phyloP scores from a whole-genome alignment of 2,797 vertebrate genomes.

The Clamator glandarius region DNA sequence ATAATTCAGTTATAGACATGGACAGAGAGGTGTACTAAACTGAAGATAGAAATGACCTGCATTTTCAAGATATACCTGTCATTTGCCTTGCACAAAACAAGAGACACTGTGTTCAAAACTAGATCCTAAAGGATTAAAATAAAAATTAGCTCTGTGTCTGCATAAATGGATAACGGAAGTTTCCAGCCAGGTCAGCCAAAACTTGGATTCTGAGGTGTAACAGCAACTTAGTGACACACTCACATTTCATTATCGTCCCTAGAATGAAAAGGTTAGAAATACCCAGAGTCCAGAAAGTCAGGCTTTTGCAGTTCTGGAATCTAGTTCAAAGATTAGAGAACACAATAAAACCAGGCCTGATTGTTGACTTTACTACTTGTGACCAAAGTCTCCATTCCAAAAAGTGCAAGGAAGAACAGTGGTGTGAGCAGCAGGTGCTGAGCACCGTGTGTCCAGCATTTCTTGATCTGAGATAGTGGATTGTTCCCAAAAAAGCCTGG shows the following conservation, averaged over 20 bases:
- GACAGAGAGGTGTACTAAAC: neutral
- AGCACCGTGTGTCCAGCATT: accelerated
- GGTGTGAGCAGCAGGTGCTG: neutral
- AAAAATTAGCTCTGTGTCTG: neutral
- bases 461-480: neutral
- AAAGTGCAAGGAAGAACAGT: neutral
- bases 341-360: neutral
- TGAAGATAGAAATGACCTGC: neutral
- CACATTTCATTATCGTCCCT: neutral
- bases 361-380: neutral
- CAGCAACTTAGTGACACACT: neutral
- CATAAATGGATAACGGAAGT: neutral
- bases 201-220: neutral
- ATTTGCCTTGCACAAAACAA: neutral
- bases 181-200: neutral
- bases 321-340: neutral
- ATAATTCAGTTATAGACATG: slow-evolving; percentile 2
- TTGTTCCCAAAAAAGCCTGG: neutral
- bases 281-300: accelerated
- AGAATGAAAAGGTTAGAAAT: neutral
- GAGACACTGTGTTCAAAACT: neutral
- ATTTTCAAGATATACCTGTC: neutral
- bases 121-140: neutral
- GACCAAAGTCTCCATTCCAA: neutral
- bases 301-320: neutral